Percentiles rank a stretch among this genome's conserved stretches.
phyloP scores from a whole-genome alignment of 2,797 vertebrate species.

The Melanogrammus aeglefinus region DNA sequence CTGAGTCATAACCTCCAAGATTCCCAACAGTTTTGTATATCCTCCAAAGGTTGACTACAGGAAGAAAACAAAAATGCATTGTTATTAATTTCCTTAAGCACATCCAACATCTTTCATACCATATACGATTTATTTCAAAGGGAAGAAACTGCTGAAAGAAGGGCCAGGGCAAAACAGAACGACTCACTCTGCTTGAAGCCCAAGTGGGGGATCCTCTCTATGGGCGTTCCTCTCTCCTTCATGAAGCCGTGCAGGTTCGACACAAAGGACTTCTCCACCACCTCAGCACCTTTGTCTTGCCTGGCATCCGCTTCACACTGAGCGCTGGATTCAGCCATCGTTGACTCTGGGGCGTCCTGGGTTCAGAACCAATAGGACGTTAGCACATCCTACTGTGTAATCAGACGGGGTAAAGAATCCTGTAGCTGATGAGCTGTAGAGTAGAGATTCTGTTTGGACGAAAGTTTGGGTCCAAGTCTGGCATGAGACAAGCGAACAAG shows the following conservation, averaged over 20 bases:
- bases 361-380: slow-evolving; percentile 61
- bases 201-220: slow-evolving; percentile 93
- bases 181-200: slow-evolving; percentile 95
- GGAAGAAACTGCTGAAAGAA: background rate
- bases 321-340: slow-evolving; percentile 56
- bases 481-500: slow-evolving; percentile 22
- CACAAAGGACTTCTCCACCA: slow-evolving; percentile 85
- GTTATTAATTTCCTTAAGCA: background rate
- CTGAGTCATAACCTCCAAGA: slow-evolving; percentile 90
- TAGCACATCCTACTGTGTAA: background rate
- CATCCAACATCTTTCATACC: background rate
- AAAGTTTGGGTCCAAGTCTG: background rate
- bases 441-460: background rate
- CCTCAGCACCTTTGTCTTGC: slow-evolving; percentile 41
- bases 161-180: background rate
- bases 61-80: slow-evolving; percentile 13
- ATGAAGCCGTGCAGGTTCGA: slow-evolving; percentile 87
- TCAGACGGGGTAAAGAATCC: background rate
- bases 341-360: background rate
- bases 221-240: slow-evolving; percentile 88
- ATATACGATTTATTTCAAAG: background rate
- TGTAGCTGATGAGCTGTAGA: background rate
- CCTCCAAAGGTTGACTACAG: slow-evolving; percentile 91
- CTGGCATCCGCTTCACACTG: slow-evolving; percentile 61
- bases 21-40: slow-evolving; percentile 93